These are phyloP conservation scores for Sylvietta virens DNA, from an alignment of 2,113 vertebrate genomes.

Conservation along the genomic window DNA sequence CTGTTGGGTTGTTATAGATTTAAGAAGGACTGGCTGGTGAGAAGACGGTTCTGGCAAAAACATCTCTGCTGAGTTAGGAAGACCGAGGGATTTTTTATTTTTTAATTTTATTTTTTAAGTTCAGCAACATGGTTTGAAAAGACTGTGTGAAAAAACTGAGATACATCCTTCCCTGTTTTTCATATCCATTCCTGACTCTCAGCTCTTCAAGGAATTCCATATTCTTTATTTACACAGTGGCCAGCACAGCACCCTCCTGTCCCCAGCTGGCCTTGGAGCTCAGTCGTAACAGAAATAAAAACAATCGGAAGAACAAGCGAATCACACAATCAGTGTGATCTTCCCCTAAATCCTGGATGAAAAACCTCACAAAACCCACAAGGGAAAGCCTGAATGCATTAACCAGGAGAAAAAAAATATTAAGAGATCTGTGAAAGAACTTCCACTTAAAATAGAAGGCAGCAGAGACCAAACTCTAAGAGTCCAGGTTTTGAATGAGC, in stretches of 20 bases:
- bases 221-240: neutral
- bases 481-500: conserved; percentile 47
- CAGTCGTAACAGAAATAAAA: neutral
- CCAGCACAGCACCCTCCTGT: neutral
- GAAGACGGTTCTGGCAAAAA: conserved; percentile 10
- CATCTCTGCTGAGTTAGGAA: neutral
- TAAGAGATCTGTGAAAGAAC: conserved; percentile 4
- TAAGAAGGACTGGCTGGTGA: neutral
- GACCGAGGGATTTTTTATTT: neutral
- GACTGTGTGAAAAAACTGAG: neutral
- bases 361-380: conserved; percentile 21
- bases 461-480: conserved; percentile 33
- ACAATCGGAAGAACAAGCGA: neutral
- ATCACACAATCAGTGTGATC: neutral
- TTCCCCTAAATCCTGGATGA: conserved; percentile 7
- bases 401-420: conserved; percentile 5
- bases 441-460: conserved; percentile 57
- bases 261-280: neutral
- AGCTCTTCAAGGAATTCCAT: neutral
- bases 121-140: neutral
- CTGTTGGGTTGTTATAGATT: conserved; percentile 36
- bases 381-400: conserved; percentile 22
- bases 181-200: neutral
- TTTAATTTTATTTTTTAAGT: neutral
- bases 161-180: neutral